Base-by-base conservation (phyloP, 2,888 invertebrate genomes). In the Oligia fasciuncula region DNA sequence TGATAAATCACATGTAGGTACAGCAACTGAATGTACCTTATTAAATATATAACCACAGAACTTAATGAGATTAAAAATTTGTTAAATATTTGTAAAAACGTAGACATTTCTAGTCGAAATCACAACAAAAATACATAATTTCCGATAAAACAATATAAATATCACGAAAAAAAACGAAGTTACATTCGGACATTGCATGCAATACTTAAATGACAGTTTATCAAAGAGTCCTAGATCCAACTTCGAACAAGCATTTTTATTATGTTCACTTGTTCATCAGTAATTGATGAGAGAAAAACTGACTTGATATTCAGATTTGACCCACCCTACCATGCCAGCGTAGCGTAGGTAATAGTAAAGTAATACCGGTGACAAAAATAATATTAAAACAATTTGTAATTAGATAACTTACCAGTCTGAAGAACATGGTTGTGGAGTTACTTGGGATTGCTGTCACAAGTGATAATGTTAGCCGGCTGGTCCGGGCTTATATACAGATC, bases 381-480 rank as follows among this genome's bases (percentile, higher is more conserved):
- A 46, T 60, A 54, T 51, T 65, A 54, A 60, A 40, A 70, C 13
- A 63, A 46, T 62, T n/a, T 14, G 40, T 35, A 23, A 46, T 66
- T 23, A 14, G 5, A 66, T 11, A 40, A 88, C 96, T 96, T 91
- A 97, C 96, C 94, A 96, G 90, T 94, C 91, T 95, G 94, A 93
- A 95, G 95, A 96, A 95, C 96, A 97, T 96, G 91, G 90, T 95
- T 91, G 91, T 88, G 86, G 91, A 88, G 91, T 91, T 90, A 92
- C 93, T 95, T 93, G 95, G 90, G 91, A 91, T 92, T 89, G 89
- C 88, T 90, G 90, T 92, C 91, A 92, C 96, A 95, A 96, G 95
- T 97, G 96, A 96, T 96, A 94, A 89, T 90, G 81, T 75, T 87
- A 80, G 76, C 83, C 77, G 80, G 79, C 75, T 68, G 83, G 90